Evolutionary conservation across 2,113 vertebrate genomes (phyloP).

Genomic region (Sturnus vulgaris): DNA sequence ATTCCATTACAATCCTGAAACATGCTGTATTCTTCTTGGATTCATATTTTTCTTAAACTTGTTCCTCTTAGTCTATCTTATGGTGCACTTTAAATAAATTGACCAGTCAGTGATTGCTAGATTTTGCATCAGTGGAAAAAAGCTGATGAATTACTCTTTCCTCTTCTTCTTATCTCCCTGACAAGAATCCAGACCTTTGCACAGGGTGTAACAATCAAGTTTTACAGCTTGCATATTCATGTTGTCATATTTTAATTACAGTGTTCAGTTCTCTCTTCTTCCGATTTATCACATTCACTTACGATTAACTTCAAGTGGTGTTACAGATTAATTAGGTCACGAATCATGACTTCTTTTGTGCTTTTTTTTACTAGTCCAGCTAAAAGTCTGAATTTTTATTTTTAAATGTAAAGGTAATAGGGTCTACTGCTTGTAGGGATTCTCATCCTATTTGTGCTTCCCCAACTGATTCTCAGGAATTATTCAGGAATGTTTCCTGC

Average conservation of each 20-base stretch:
- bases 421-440: neutral
- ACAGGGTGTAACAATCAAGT: neutral
- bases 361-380: neutral
- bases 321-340: neutral
- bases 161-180: neutral
- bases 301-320: neutral
- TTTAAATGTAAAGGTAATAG: neutral
- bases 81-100: neutral
- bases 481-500: neutral
- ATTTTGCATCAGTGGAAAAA: neutral
- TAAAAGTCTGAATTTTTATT: neutral
- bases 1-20: neutral
- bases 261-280: neutral
- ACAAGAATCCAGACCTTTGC: neutral
- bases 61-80: neutral
- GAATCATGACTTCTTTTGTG: neutral
- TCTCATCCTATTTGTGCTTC: neutral
- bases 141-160: neutral
- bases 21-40: neutral
- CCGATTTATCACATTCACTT: neutral
- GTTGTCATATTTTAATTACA: constrained; percentile 20
- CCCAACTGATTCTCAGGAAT: neutral
- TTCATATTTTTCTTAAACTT: neutral
- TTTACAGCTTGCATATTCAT: neutral
- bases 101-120: neutral